A percentile compares a stretch with the other conserved stretches of the same genome.
phyloP scores from a whole-genome alignment of 30 jellyfish, hydroid and myxozoan species.

The Clytia hemisphaerica region DNA sequence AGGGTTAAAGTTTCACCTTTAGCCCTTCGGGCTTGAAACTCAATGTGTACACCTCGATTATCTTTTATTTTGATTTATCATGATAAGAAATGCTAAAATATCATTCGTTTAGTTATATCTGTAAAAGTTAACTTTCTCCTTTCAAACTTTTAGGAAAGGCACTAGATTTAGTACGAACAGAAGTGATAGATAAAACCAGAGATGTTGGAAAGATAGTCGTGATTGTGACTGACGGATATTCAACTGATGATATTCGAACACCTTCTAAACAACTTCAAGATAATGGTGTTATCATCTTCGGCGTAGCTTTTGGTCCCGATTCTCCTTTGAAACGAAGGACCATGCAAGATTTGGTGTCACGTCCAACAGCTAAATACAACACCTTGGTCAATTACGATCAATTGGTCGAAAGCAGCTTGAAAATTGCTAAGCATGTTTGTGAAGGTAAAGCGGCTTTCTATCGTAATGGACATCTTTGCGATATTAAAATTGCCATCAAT shows the following conservation, averaged over 20 bases:
- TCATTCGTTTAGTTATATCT: too few species aligned
- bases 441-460: too few species aligned
- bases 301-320: conserved; percentile 89
- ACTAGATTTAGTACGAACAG: conserved; percentile 79
- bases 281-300: conserved; percentile 70
- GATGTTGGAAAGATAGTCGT: conserved; percentile 59
- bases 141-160: conserved; percentile 63
- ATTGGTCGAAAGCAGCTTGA: conserved; percentile 64
- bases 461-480: too few species aligned
- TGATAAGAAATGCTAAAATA: too few species aligned
- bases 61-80: neutral
- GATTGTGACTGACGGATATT: conserved; percentile 82
- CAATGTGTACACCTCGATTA: too few species aligned
- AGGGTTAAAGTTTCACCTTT: too few species aligned
- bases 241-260: conserved; percentile 81
- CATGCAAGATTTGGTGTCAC: conserved; percentile 81
- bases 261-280: conserved; percentile 81
- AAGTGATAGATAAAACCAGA: conserved; percentile 56
- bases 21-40: too few species aligned
- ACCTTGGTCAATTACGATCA: conserved; percentile 76
- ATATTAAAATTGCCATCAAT: too few species aligned
- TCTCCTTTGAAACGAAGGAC: conserved; percentile 83
- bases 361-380: conserved; percentile 66
- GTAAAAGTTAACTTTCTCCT: neutral
- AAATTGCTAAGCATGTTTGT: conserved; percentile 62